These are phyloP conservation scores for Chrysaora quinquecirrha DNA, from an alignment of 30 jellyfish, hydroid and myxozoan genomes.

Conservation along the genomic window DNA sequence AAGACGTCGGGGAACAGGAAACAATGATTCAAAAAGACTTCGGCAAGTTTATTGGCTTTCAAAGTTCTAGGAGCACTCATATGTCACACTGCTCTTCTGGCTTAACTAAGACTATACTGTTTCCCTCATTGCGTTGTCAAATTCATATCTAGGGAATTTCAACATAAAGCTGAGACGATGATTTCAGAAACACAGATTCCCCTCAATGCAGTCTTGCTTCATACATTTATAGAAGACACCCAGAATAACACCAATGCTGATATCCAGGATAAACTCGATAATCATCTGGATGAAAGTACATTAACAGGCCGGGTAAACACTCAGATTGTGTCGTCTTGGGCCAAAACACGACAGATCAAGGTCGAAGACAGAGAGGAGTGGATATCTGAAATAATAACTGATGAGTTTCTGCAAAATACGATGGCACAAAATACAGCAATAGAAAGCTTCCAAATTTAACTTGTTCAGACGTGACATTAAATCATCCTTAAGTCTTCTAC, in stretches of 20 bases:
- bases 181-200: slow-evolving; percentile 17
- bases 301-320: slow-evolving; percentile 30
- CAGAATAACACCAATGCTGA: slow-evolving; percentile 29
- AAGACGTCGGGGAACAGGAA: not conserved
- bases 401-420: slow-evolving; percentile 16
- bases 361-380: slow-evolving; percentile 7
- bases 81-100: slow-evolving; percentile 8
- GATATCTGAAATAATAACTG: slow-evolving; percentile 8
- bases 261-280: slow-evolving; percentile 8
- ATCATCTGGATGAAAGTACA: slow-evolving; percentile 15
- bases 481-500: too few species aligned
- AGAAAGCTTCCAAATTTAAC: too few species aligned
- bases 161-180: slow-evolving; percentile 17
- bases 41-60: slow-evolving; percentile 9
- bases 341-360: not conserved
- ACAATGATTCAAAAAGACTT: slow-evolving; percentile 20
- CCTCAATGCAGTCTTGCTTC: slow-evolving; percentile 34
- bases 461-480: too few species aligned
- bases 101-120: slow-evolving; percentile 8
- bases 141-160: slow-evolving; percentile 22
- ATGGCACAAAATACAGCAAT: slow-evolving; percentile 12
- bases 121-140: slow-evolving; percentile 12
- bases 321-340: slow-evolving; percentile 42
- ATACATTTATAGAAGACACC: slow-evolving; percentile 7
- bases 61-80: slow-evolving; percentile 25